Conservation (phyloP, 2,797 vertebrate species). For the Ptychadena robeensis region DNA sequence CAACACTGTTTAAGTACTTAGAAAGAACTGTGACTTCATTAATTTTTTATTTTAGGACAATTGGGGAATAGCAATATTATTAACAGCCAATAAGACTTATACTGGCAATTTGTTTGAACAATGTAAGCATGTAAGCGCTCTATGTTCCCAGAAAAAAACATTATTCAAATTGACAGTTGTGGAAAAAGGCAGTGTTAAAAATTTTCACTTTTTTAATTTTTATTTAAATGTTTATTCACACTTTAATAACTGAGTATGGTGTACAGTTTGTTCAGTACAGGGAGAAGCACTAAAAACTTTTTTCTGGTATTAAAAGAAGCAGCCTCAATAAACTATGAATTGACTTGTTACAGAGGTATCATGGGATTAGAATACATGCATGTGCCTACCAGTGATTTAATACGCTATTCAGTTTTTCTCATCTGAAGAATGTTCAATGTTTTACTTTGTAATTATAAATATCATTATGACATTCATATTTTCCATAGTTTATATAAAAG, state of each 20-base stretch:
- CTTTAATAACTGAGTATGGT: too few species aligned
- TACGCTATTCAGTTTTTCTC: constrained; percentile 6
- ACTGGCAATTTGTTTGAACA: too few species aligned
- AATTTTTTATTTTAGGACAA: neutral
- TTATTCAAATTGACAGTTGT: too few species aligned
- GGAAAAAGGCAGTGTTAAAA: too few species aligned
- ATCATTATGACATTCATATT: constrained; percentile 27
- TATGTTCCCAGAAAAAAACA: too few species aligned
- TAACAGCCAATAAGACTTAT: too few species aligned
- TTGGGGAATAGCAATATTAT: neutral
- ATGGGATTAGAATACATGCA: neutral
- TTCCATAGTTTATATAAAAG: constrained; percentile 8
- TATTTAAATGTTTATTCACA: too few species aligned
- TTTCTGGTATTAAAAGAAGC: neutral
- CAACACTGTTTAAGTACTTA: neutral
- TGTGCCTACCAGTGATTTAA: constrained; percentile 13
- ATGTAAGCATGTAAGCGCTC: too few species aligned
- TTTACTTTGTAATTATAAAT: constrained; percentile 34
- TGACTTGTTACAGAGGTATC: neutral
- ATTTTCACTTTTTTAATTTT: too few species aligned
- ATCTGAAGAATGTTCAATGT: constrained; percentile 20
- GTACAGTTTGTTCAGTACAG: neutral
- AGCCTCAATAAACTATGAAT: too few species aligned
- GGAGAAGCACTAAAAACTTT: neutral
- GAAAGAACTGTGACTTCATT: neutral